phyloP scores from a whole-genome alignment of 2,888 invertebrate species.

The Pandemis heparana region DNA sequence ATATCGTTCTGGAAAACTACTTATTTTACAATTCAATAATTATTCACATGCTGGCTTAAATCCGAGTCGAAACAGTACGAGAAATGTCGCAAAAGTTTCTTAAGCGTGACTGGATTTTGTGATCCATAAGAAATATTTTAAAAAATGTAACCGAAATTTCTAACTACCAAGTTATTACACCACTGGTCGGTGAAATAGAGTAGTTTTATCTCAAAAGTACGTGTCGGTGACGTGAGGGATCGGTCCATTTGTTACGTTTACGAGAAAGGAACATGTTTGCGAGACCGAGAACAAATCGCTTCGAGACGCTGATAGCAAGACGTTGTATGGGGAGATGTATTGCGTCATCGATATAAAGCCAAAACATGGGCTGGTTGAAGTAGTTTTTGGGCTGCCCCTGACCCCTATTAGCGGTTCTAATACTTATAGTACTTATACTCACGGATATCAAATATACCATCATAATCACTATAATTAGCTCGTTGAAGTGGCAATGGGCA shows the following conservation, averaged over 20 bases:
- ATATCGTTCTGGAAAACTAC: background rate
- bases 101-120: too few relatives aligned
- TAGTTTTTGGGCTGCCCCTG: too few relatives aligned
- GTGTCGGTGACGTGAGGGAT: conserved; percentile 17
- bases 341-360: background rate
- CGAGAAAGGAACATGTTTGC: background rate
- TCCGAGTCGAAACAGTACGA: too few relatives aligned
- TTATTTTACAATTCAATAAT: too few relatives aligned
- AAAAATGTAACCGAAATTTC: background rate
- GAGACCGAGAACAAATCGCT: conserved; percentile 4
- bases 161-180: background rate
- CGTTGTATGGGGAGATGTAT: background rate
- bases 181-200: background rate
- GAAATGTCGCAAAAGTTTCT: too few relatives aligned
- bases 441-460: too few relatives aligned
- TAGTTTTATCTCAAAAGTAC: conserved; percentile 1
- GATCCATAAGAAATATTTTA: too few relatives aligned
- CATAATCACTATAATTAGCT: too few relatives aligned
- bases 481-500: too few relatives aligned
- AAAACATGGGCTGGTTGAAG: background rate
- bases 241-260: conserved; percentile 9
- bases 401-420: too few relatives aligned
- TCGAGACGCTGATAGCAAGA: background rate
- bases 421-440: too few relatives aligned
- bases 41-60: too few relatives aligned